Evolutionary conservation across 2,888 invertebrate species (phyloP).

Genomic region (Gnatocerus cornutus): DNA sequence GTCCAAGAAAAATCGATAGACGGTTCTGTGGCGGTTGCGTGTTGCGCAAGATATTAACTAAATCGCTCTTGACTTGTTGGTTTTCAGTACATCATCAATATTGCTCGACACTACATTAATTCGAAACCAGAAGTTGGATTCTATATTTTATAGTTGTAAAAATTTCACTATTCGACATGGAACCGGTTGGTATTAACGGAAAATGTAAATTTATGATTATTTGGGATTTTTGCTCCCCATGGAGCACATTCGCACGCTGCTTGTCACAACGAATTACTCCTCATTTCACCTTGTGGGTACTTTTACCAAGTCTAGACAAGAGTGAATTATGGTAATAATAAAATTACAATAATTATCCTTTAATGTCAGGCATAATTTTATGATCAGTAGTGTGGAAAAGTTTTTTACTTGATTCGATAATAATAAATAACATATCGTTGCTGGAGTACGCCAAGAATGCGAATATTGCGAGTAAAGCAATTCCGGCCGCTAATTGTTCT

Average conservation of each 20-base stretch:
- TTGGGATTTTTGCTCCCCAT: no score
- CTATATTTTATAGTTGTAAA: background rate
- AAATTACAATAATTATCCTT: slow-evolving; percentile 28
- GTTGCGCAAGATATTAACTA: slow-evolving; percentile 39
- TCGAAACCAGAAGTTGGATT: slow-evolving; percentile 12
- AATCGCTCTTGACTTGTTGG: slow-evolving; percentile 30
- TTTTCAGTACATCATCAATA: slow-evolving; percentile 38
- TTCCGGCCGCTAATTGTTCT: slow-evolving; percentile 27
- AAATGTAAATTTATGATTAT: no score
- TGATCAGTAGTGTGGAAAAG: slow-evolving; percentile 27
- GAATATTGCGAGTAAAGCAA: background rate
- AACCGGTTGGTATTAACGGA: slow-evolving; percentile 16
- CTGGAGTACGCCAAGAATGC: slow-evolving; percentile 17
- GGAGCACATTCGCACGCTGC: slow-evolving; percentile 9
- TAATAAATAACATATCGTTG: slow-evolving; percentile 19
- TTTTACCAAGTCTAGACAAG: slow-evolving; percentile 21
- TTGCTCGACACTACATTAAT: slow-evolving; percentile 31
- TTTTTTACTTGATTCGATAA: slow-evolving; percentile 11
- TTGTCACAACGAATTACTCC: slow-evolving; percentile 21
- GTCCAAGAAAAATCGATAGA: slow-evolving; percentile 11
- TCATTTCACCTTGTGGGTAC: slow-evolving; percentile 21
- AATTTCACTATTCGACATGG: background rate
- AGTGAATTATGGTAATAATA: slow-evolving; percentile 34
- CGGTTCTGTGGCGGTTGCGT: slow-evolving; percentile 29
- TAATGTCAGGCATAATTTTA: slow-evolving; percentile 37